These are phyloP conservation scores for Vombatus ursinus DNA, from an alignment of 2,113 vertebrate species.

Conservation along the genomic window DNA sequence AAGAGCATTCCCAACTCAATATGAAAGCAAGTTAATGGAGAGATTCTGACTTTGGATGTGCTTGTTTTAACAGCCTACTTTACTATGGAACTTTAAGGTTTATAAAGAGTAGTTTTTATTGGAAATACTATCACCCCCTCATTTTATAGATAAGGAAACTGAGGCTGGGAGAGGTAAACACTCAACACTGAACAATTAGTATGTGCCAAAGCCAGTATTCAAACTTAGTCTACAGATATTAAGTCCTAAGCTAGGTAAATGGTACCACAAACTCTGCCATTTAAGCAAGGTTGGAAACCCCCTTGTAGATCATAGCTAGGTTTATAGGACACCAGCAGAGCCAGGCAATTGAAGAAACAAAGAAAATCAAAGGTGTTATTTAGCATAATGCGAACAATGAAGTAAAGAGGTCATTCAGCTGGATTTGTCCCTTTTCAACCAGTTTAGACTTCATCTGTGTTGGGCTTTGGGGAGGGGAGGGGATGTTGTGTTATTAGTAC, in stretches of 20 bases:
- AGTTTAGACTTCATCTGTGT: not conserved
- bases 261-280: not conserved
- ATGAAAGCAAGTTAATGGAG: not conserved
- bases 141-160: accelerated
- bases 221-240: not conserved
- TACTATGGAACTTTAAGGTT: not conserved
- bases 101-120: not conserved
- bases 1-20: not conserved
- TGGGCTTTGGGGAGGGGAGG: not conserved
- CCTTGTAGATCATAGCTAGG: not conserved
- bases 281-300: not conserved
- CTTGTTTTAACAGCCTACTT: not conserved
- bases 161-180: not conserved
- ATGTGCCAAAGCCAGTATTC: not conserved
- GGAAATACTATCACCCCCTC: not conserved
- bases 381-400: not conserved
- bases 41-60: not conserved
- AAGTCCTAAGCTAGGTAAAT: not conserved
- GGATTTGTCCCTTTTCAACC: not conserved
- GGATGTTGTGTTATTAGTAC: not conserved
- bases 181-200: not conserved
- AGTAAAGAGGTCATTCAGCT: not conserved
- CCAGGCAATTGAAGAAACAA: not conserved
- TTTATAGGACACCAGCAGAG: not conserved
- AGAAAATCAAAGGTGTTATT: not conserved